Conservation (phyloP, 2,888 invertebrate species). For the Hipparchia semele region DNA sequence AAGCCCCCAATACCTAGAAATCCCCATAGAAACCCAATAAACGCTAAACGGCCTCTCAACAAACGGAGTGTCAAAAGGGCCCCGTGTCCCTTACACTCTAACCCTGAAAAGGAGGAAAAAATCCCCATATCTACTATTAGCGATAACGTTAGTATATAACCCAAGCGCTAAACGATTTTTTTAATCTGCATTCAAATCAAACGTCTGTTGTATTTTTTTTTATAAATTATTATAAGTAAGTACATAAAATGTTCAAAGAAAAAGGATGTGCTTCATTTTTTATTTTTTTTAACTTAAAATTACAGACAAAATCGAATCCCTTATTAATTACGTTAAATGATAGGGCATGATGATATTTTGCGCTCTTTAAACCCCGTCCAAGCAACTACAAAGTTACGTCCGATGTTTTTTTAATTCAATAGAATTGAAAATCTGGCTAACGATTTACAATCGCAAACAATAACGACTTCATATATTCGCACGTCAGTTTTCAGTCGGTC, state of each 20-base stretch:
- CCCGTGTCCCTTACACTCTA: constrained; percentile 70
- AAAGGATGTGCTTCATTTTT: no score
- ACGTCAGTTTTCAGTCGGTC: no score
- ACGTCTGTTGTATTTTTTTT: neutral
- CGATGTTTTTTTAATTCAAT: neutral
- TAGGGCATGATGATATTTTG: neutral
- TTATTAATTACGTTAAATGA: neutral
- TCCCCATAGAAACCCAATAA: constrained; percentile 36
- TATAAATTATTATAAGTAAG: neutral
- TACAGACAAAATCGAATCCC: no score
- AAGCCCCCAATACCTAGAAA: constrained; percentile 43
- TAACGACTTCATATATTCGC: no score
- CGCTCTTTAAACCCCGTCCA: constrained; percentile 16
- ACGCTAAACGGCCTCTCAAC: constrained; percentile 42
- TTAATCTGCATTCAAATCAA: neutral
- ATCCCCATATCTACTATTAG: constrained; percentile 66
- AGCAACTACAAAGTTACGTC: neutral
- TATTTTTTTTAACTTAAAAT: no score
- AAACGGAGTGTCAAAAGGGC: constrained; percentile 49
- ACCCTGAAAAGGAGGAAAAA: constrained; percentile 48
- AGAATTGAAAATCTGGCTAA: neutral
- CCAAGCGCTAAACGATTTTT: neutral
- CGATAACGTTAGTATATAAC: constrained; percentile 72
- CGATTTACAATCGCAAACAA: no score
- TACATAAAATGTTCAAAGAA: no score